Base-by-base conservation (phyloP, 1,140 invertebrate species). In the Neotoxoptera formosana region DNA sequence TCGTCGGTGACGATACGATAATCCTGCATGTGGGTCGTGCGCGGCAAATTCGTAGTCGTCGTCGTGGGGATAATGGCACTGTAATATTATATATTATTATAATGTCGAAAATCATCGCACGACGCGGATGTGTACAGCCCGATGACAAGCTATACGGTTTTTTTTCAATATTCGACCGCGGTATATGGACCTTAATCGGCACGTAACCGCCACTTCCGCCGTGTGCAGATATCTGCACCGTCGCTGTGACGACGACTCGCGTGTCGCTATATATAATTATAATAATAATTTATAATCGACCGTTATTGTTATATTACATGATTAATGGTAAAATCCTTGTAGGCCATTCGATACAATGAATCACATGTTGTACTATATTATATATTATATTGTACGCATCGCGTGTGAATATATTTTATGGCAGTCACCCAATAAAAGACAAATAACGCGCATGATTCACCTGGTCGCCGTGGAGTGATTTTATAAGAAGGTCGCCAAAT, bases 261-360 rank as follows among this genome's bases (percentile, higher is more conserved):
- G 60, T n/a, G 6, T 76, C 11, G 25, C 60, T 25, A 25, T 23
- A 23, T 9, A 41, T 41, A 41, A 41, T 41, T 2, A 41, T 41
- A 41, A 41, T 41, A 41, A 41, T 41, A 41, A 41, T 41, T 34
- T 34, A 41, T 45, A 86, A 41, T 86, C 45, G 25, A 21, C 41
- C 84, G 84, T 47, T 86, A 45, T 25, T 47, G 47, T 86, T 47
- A 86, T 47, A n/a, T 23, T 34, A 34, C 9, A 53, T 89, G 87
- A 89, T 89, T 89, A 56, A 89, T 89, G 48, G 48, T 89, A 53
- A 89, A 53, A 89, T 53, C 51, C 48, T 89, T 89, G 47, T 89
- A 89, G 87, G 87, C 87, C 87, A 89, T 56, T 34, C 87, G 56
- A 90, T 90, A 90, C 60, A 90, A 90, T 90, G 88, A 90, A 90